phyloP scores from a whole-genome alignment of 2,888 invertebrate species.

The Apotomis turbidana region DNA sequence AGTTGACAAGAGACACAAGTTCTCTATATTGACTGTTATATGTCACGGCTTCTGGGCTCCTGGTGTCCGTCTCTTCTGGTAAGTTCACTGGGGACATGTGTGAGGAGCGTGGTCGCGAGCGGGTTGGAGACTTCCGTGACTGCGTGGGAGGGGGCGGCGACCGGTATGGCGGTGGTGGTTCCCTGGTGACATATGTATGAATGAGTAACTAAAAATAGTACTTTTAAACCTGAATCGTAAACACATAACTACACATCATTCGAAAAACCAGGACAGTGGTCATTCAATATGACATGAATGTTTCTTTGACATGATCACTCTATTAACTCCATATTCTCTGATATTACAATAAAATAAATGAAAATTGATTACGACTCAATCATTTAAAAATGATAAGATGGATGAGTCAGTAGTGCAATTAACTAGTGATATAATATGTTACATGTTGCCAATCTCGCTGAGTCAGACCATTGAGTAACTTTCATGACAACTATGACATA shows the following conservation, averaged over 20 bases:
- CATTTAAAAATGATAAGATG: too few species aligned
- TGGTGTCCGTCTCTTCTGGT: constrained; percentile 63
- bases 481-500: neutral
- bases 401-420: too few species aligned
- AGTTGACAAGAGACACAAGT: constrained; percentile 93
- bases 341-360: too few species aligned
- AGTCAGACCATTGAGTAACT: neutral
- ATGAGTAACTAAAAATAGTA: neutral
- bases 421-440: neutral
- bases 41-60: constrained; percentile 85
- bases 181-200: constrained; percentile 56
- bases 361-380: too few species aligned
- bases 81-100: constrained; percentile 77
- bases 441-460: neutral
- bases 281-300: too few species aligned
- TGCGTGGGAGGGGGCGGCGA: constrained; percentile 78
- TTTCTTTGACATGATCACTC: too few species aligned
- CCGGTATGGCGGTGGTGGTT: constrained; percentile 80
- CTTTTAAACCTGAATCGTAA: too few species aligned
- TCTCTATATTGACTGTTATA: constrained; percentile 92
- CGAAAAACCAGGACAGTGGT: too few species aligned
- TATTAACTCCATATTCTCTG: too few species aligned
- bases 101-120: constrained; percentile 62
- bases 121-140: constrained; percentile 73
- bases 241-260: too few species aligned